Evolutionary conservation across 2,797 vertebrate species (phyloP).

Genomic region (Dendrocincla tyrannina): DNA sequence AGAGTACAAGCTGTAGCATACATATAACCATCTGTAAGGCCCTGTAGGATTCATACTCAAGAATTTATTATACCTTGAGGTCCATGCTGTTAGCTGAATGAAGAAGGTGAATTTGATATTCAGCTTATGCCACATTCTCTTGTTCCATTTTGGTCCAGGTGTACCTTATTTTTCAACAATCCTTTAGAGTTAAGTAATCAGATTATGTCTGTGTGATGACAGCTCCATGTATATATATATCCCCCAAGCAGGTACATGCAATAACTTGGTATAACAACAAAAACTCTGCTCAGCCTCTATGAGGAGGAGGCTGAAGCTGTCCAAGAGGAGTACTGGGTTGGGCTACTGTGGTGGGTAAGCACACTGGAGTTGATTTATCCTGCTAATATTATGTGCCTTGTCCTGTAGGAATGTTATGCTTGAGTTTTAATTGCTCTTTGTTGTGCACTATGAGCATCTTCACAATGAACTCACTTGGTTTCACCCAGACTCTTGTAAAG

Average conservation of each 20-base stretch:
- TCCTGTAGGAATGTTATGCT: not conserved
- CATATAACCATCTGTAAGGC: not conserved
- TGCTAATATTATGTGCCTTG: fast-evolving
- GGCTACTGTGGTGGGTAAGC: not conserved
- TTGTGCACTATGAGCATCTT: not conserved
- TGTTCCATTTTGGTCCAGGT: not conserved
- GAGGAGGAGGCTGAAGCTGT: not conserved
- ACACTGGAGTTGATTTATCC: fast-evolving
- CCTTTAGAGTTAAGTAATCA: not conserved
- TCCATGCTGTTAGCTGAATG: not conserved
- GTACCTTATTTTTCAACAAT: not conserved
- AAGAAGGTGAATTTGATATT: not conserved
- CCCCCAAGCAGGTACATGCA: not conserved
- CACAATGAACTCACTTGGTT: not conserved
- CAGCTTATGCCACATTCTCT: not conserved
- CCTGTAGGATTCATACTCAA: not conserved
- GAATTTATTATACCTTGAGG: not conserved
- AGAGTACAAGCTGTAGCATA: not conserved
- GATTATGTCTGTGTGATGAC: fast-evolving
- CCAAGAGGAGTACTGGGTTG: fast-evolving
- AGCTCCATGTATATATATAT: fast-evolving
- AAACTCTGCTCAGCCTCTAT: not conserved
- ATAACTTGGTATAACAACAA: not conserved
- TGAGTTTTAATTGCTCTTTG: not conserved
- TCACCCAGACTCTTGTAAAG: not conserved